Evolutionary conservation across 2,888 invertebrate species (phyloP).

Genomic region (Aplocera efformata): DNA sequence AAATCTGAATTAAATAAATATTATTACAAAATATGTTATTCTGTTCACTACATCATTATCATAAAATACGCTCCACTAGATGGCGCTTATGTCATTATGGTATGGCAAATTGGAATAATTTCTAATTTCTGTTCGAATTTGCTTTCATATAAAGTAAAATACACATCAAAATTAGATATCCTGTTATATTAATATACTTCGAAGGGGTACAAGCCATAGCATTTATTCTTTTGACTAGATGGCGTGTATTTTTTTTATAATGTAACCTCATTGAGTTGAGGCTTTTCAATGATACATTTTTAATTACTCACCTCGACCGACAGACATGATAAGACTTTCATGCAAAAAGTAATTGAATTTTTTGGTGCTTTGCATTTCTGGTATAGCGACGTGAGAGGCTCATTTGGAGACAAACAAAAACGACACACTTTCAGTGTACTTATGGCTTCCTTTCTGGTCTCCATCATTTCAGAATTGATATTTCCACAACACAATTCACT

Average conservation of each 20-base stretch:
- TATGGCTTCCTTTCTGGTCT: constrained; percentile 81
- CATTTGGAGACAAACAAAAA: constrained; percentile 85
- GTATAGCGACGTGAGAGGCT: constrained; percentile 84
- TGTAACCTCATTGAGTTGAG: background rate
- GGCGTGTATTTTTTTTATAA: constrained; percentile 4
- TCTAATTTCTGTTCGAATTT: too few species aligned
- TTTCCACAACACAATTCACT: constrained; percentile 31
- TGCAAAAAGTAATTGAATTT: constrained; percentile 82
- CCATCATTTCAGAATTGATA: constrained; percentile 59
- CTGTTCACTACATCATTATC: background rate
- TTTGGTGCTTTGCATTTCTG: constrained; percentile 78
- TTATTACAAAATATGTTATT: too few species aligned
- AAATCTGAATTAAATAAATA: constrained; percentile 62
- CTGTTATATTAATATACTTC: too few species aligned
- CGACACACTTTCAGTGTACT: constrained; percentile 85
- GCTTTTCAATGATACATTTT: background rate
- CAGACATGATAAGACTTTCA: constrained; percentile 89
- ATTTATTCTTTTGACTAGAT: constrained; percentile 3
- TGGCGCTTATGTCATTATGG: constrained; percentile 29
- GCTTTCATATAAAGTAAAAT: too few species aligned
- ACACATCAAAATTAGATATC: too few species aligned
- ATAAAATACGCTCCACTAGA: constrained; percentile 24
- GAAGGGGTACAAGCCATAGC: too few species aligned
- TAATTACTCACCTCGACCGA: constrained; percentile 84
- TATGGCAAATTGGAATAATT: background rate